Base-by-base conservation (phyloP, 2,113 vertebrate genomes). In the Ranitomeya variabilis region DNA sequence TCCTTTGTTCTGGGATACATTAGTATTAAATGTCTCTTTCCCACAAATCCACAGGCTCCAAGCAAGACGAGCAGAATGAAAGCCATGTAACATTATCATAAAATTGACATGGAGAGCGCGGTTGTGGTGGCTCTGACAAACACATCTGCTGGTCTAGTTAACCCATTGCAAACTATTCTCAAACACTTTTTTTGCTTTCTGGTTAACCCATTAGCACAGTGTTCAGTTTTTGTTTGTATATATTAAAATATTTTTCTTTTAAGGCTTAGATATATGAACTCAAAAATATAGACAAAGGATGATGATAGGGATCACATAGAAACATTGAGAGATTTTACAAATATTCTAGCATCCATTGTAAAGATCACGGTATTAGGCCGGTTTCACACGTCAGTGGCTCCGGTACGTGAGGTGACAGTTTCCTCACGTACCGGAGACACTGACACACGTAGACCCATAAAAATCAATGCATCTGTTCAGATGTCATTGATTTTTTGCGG, bases 21-120 rank as follows among this genome's bases (percentile, higher is more conserved):
- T 94, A 90, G 95, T 96, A 97, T 97, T 96, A 95, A 97, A 97
- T 97, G 96, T 96, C 95, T 94, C 95, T 96, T 96, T 96, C 95
- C 96, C 97, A 97, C 95, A 95, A 96, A 95, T 95, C 93, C 94
- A 76, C 93, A 95, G 95, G 95, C 94, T 93, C 93, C 94, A 93
- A 91, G 94, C 90, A 89, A 94, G 95, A 92, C 93, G 89, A 91
- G 91, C 82, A 91, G 89, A 91, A 64, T 83, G 93, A 93, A 93
- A 93, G 89, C 86, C 89, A 90, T 93, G 95, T 96, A 96, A 96
- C 94, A 94, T 93, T 96, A 96, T 95, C 95, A 91, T 94, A 96
- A 96, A 97, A 98, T 97, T 96, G 95, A 96, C 95, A 95, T 93
- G 94, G 92, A 94, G 92, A 96, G 96, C 96, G 95, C 94, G 93